A percentile compares a stretch with the other conserved stretches of the same genome.
Conservation (phyloP, 53 echinoderm and acorn worm genomes). For the Henricia sp. region DNA sequence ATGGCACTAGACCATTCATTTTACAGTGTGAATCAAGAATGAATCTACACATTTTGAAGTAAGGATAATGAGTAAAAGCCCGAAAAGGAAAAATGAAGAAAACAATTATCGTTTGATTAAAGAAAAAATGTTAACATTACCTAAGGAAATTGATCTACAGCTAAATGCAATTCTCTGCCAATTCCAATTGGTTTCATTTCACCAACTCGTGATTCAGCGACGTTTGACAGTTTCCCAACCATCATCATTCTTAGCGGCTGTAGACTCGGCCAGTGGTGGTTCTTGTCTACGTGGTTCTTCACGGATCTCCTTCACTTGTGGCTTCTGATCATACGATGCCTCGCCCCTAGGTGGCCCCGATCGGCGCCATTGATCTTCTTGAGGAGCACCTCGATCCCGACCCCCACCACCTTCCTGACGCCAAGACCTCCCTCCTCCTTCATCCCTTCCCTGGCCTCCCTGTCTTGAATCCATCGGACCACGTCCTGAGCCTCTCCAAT, state of each 20-base stretch:
- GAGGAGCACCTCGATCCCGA: conserved; percentile 32
- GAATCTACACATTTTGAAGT: too few relatives aligned
- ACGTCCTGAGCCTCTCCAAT: conserved; percentile 14
- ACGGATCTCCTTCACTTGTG: background rate
- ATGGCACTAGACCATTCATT: too few relatives aligned
- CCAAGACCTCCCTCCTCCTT: conserved; percentile 2
- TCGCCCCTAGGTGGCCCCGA: conserved; percentile 33
- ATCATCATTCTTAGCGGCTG: conserved; percentile 67
- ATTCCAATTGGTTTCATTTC: background rate
- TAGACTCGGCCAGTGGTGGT: conserved; percentile 28
- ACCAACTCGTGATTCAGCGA: conserved; percentile 24
- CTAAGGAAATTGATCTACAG: too few relatives aligned
- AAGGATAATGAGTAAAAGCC: too few relatives aligned
- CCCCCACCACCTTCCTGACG: conserved; percentile 6
- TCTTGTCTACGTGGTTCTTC: conserved; percentile 48
- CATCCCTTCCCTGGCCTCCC: conserved; percentile 37
- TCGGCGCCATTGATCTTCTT: conserved; percentile 28
- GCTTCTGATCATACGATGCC: conserved; percentile 7
- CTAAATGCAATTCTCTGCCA: too few relatives aligned
- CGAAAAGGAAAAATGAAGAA: too few relatives aligned
- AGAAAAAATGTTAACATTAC: too few relatives aligned
- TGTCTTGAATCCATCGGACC: background rate
- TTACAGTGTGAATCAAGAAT: too few relatives aligned
- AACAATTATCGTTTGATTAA: too few relatives aligned
- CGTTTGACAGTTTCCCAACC: conserved; percentile 95